phyloP scores from a whole-genome alignment of 2,888 invertebrate species.

The Rotaria magnacalcarata region DNA sequence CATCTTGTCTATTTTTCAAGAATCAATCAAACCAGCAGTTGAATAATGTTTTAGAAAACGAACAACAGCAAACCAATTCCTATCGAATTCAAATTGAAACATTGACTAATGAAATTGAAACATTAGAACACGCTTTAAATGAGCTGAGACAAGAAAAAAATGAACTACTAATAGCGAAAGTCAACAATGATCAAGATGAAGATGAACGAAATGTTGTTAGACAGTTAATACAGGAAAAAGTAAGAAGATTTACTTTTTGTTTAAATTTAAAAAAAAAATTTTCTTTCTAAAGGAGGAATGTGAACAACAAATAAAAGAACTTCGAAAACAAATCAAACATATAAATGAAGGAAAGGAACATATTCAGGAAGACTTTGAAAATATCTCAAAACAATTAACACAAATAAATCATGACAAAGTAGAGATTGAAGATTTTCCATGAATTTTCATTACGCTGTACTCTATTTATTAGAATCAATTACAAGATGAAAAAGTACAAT shows the following conservation, averaged over 20 bases:
- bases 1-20: neutral
- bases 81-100: neutral
- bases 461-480: neutral
- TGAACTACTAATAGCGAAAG: neutral
- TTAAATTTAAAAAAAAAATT: too few species aligned
- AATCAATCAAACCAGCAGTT: neutral
- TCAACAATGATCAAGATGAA: neutral
- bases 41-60: neutral
- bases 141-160: neutral
- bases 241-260: neutral
- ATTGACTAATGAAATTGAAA: neutral
- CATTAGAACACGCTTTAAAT: neutral
- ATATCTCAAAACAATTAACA: neutral
- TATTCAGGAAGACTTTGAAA: neutral
- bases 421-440: neutral
- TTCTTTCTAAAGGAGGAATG: neutral
- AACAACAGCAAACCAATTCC: neutral
- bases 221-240: constrained; percentile 22
- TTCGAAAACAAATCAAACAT: neutral
- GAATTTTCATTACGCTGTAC: neutral
- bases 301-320: constrained; percentile 1
- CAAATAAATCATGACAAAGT: neutral
- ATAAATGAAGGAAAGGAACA: neutral
- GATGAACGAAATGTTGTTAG: neutral
- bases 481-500: neutral